Evolutionary conservation across 2,888 invertebrate genomes (phyloP).

Genomic region (Charanyca ferruginea): DNA sequence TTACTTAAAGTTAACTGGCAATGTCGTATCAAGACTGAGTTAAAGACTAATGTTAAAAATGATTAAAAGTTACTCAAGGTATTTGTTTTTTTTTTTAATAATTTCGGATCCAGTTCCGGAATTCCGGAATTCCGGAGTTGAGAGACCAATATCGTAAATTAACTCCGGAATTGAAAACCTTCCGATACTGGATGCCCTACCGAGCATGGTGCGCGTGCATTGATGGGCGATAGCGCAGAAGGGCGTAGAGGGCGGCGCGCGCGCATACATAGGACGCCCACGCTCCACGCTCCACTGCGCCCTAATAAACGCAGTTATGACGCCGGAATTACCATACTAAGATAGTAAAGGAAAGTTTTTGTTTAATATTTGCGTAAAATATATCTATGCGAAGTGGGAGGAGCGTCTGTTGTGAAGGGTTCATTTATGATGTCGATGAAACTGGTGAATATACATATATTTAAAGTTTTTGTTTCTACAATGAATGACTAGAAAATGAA

Average conservation of each 20-base stretch:
- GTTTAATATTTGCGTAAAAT: slow-evolving; percentile 55
- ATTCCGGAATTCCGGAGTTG: too few relatives aligned
- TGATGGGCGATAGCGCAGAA: slow-evolving; percentile 66
- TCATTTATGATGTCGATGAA: slow-evolving; percentile 2
- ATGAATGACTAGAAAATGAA: too few relatives aligned
- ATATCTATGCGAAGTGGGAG: slow-evolving; percentile 26
- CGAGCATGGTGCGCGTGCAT: slow-evolving; percentile 64
- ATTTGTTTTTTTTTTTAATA: too few relatives aligned
- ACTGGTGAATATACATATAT: background rate
- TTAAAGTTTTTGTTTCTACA: background rate
- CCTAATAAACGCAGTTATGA: slow-evolving; percentile 53
- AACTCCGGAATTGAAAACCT: too few relatives aligned
- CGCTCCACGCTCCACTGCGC: slow-evolving; percentile 55
- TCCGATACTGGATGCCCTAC: too few relatives aligned
- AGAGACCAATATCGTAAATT: too few relatives aligned
- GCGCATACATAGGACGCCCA: slow-evolving; percentile 70
- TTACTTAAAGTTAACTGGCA: too few relatives aligned
- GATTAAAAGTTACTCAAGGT: too few relatives aligned
- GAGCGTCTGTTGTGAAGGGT: slow-evolving; percentile 6
- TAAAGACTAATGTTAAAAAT: too few relatives aligned
- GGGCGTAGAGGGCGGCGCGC: slow-evolving; percentile 68
- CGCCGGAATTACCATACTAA: slow-evolving; percentile 52
- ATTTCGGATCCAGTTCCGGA: too few relatives aligned
- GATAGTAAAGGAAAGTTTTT: slow-evolving; percentile 51
- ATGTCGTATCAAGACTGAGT: too few relatives aligned